phyloP scores from a whole-genome alignment of 2,888 invertebrate genomes.

The Anoplius nigerrimus region DNA sequence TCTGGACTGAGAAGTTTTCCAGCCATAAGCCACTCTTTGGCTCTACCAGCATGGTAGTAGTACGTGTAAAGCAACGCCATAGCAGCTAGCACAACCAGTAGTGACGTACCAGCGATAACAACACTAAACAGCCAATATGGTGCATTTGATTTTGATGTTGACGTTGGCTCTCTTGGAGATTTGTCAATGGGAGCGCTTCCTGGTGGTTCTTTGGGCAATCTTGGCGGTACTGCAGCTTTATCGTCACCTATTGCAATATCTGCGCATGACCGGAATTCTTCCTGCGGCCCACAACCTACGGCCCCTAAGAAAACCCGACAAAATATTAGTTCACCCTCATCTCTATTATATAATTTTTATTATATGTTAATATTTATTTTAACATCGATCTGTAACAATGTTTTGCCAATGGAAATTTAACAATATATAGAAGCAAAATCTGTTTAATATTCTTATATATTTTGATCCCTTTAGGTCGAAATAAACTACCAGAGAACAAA shows the following conservation, averaged over 20 bases:
- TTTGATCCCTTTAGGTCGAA: too few species aligned
- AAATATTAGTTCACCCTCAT: not conserved
- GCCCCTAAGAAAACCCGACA: constrained; percentile 76
- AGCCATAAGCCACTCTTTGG: constrained; percentile 80
- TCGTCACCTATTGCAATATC: constrained; percentile 84
- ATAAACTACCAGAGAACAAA: too few species aligned
- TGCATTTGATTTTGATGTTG: constrained; percentile 71
- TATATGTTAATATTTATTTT: not conserved
- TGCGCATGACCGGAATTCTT: constrained; percentile 90
- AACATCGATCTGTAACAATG: not conserved
- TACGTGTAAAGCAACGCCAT: constrained; percentile 84
- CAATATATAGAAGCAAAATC: too few species aligned
- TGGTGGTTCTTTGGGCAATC: constrained; percentile 76
- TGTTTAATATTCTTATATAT: too few species aligned
- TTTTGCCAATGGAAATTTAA: too few species aligned
- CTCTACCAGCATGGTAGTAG: constrained; percentile 84
- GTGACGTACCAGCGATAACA: constrained; percentile 80
- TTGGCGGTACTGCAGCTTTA: constrained; percentile 72
- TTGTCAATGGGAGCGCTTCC: constrained; percentile 71
- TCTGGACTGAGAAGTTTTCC: constrained; percentile 59
- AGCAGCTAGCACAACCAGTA: constrained; percentile 81
- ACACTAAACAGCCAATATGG: constrained; percentile 68
- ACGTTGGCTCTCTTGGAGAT: constrained; percentile 75
- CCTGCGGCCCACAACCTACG: constrained; percentile 92
- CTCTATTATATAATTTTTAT: not conserved